Conservation (phyloP, 2,888 invertebrate genomes). For the Sphaeridia pumilis region DNA sequence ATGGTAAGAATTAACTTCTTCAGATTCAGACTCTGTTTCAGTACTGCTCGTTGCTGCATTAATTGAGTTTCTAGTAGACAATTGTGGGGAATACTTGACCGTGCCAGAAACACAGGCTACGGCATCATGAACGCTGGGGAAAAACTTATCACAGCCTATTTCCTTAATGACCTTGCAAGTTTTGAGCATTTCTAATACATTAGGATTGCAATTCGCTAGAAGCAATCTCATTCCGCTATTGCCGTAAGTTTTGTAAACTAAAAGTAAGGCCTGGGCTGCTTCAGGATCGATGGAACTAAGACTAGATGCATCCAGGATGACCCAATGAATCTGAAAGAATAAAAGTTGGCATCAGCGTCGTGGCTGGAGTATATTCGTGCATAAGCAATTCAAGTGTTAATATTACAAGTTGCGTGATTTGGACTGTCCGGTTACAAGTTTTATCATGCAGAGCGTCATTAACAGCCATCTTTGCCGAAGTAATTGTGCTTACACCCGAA, state of each 20-base stretch:
- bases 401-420: too few relatives aligned
- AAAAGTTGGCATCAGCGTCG: too few relatives aligned
- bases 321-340: slow-evolving; percentile 26
- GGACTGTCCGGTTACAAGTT: too few relatives aligned
- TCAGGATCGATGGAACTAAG: slow-evolving; percentile 51
- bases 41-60: background rate
- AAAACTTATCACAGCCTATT: slow-evolving; percentile 39
- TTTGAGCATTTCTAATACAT: slow-evolving; percentile 36
- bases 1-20: slow-evolving; percentile 7
- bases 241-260: slow-evolving; percentile 22
- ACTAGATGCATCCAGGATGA: slow-evolving; percentile 52
- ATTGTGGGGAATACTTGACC: background rate
- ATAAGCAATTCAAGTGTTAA: too few relatives aligned
- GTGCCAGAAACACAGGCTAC: slow-evolving; percentile 19
- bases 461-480: too few relatives aligned
- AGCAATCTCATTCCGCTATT: slow-evolving; percentile 20
- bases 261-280: slow-evolving; percentile 27
- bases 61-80: background rate
- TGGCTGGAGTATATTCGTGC: too few relatives aligned
- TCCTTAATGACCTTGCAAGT: slow-evolving; percentile 40
- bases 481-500: too few relatives aligned
- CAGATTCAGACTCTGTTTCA: slow-evolving; percentile 5
- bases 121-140: slow-evolving; percentile 44
- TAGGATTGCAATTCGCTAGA: slow-evolving; percentile 25
- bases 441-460: too few relatives aligned